Conservation (phyloP, 1,140 invertebrate species). For the Bactericera cockerelli region DNA sequence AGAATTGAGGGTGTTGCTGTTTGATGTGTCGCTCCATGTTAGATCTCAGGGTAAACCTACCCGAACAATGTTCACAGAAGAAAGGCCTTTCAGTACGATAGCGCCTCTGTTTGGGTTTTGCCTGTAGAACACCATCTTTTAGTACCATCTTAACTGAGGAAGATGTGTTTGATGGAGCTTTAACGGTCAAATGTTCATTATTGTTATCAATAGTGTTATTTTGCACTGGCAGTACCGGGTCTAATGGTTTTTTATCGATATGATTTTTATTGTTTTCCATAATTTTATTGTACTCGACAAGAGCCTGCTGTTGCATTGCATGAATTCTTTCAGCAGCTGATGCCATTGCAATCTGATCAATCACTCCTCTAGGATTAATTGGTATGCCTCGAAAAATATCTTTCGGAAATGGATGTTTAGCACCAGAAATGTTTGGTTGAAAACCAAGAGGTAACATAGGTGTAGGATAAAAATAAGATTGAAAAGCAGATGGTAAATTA, state of each 20-base stretch:
- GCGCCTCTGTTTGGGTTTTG: slow-evolving; percentile 75
- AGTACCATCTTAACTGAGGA: slow-evolving; percentile 69
- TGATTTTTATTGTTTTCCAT: slow-evolving; percentile 18
- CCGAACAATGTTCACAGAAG: slow-evolving; percentile 72
- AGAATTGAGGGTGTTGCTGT: slow-evolving; percentile 78
- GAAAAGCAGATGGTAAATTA: slow-evolving; percentile 25
- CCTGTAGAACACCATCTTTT: slow-evolving; percentile 74
- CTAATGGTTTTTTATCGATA: neutral
- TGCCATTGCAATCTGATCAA: slow-evolving; percentile 32
- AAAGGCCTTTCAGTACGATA: slow-evolving; percentile 84
- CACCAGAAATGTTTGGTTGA: slow-evolving; percentile 37
- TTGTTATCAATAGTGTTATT: neutral
- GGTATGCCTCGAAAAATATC: slow-evolving; percentile 45
- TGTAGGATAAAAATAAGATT: slow-evolving; percentile 38
- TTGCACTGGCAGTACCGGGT: neutral
- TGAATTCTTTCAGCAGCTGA: slow-evolving; percentile 23
- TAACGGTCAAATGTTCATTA: neutral
- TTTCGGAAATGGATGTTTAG: slow-evolving; percentile 48
- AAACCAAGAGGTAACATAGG: slow-evolving; percentile 26
- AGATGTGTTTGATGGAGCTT: slow-evolving; percentile 10
- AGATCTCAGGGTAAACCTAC: slow-evolving; percentile 72
- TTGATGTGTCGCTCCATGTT: slow-evolving; percentile 91
- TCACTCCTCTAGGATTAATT: slow-evolving; percentile 44
- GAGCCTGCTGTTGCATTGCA: slow-evolving; percentile 15
- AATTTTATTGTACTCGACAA: slow-evolving; percentile 17